These are phyloP conservation scores for Pterocles orientalis DNA, from an alignment of 2,113 vertebrate genomes.

Conservation along the genomic window DNA sequence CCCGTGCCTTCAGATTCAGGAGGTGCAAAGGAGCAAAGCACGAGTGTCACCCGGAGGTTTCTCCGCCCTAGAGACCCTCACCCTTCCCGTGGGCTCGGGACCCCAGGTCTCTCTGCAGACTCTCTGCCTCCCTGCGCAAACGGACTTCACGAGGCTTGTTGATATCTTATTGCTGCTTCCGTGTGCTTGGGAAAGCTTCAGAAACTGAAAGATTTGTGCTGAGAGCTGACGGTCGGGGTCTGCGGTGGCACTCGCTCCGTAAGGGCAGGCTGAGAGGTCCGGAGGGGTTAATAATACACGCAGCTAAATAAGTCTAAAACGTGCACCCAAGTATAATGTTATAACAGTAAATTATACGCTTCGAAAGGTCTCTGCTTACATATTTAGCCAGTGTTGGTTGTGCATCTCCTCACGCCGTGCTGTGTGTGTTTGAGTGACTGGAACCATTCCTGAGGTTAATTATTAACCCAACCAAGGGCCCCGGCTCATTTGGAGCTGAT, in stretches of 20 bases:
- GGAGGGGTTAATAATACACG: slow-evolving; percentile 5
- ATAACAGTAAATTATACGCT: slow-evolving; percentile 40
- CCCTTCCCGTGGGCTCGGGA: not conserved
- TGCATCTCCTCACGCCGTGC: not conserved
- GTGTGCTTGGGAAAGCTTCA: not conserved
- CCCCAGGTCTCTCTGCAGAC: not conserved
- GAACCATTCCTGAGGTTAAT: slow-evolving; percentile 56
- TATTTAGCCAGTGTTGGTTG: not conserved
- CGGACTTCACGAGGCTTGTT: not conserved
- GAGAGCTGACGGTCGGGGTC: not conserved
- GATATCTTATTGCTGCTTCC: not conserved
- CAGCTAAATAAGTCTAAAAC: not conserved
- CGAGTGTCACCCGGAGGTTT: not conserved
- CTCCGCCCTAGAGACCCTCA: not conserved
- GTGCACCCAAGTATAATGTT: slow-evolving; percentile 1
- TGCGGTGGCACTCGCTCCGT: not conserved
- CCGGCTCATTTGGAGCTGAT: slow-evolving; percentile 22
- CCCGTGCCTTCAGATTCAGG: not conserved
- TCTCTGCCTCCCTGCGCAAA: not conserved
- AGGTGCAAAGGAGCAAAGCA: not conserved
- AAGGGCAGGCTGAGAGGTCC: not conserved
- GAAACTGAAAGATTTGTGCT: not conserved
- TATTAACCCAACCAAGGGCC: slow-evolving; percentile 35
- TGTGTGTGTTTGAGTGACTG: slow-evolving; percentile 30
- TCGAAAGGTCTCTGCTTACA: slow-evolving; percentile 19